Evolutionary conservation across 2,113 vertebrate species (phyloP), one percentile per base, ranked within the genome.

Genomic region (Chaetorhynchus papuensis): DNA sequence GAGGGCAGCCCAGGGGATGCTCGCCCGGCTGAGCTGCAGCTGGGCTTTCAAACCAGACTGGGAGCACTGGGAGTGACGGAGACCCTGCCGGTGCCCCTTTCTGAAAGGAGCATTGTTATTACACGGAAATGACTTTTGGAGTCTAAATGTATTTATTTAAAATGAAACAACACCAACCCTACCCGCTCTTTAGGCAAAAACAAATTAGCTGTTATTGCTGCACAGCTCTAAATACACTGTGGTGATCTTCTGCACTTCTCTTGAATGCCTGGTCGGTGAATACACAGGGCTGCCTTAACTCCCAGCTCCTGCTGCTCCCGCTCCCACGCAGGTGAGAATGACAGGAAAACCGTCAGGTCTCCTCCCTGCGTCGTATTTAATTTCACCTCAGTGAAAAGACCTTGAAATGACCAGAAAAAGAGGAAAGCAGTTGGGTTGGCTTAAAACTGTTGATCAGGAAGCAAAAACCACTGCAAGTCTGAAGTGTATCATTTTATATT

Each of bases 41-140:
- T 70, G 7, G 39, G 35, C 75, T 94, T 86, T 93, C 79, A 88
- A 94, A 90, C 79, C 68, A 52, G 41, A 69, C 83, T 37, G 21
- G 72, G 54, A 5, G 23, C 52, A 77, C 69, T 94, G 93, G 50
- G 63, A 83, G 88, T 95, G 77, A 92, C 15, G 12, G 88, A 90
- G 90, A 84, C 88, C 93, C 71, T 93, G 88, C 28, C 1, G 18
- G 92, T 88, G 72, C 92, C 88, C 85, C 76, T 90, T 95, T 93
- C 72, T 94, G 88, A 96, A 94, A 96, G 72, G 30, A 80, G 83
- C 83, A 93, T 96, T 96, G 96, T 96, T 92, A 79, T 93, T 93
- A 50, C 83, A 93, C 61, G 88, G 96, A 97, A 97, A 96, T 93
- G 92, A 94, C 93, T 80, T 95, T 68, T 57, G 79, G 76, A 93